phyloP scores from a whole-genome alignment of 2,888 invertebrate genomes.

The Deilephila porcellus region DNA sequence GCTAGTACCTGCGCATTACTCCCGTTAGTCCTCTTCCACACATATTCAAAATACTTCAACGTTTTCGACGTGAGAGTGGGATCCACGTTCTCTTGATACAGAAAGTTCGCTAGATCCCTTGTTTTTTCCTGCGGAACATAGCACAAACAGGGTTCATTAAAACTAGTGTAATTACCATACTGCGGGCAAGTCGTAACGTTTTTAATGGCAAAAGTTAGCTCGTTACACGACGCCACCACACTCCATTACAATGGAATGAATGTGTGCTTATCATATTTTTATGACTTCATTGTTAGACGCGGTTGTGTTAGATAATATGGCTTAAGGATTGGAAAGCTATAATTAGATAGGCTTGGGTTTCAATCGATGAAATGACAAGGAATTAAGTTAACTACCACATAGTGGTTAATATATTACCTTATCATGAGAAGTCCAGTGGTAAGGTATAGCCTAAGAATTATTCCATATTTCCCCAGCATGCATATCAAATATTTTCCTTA shows the following conservation, averaged over 20 bases:
- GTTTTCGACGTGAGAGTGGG: constrained; percentile 70
- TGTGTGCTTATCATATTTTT: constrained; percentile 3
- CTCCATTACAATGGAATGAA: constrained; percentile 25
- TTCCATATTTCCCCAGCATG: no score
- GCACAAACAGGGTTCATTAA: constrained; percentile 58
- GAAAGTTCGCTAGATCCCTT: constrained; percentile 73
- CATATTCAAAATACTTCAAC: constrained; percentile 80
- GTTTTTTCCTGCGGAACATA: constrained; percentile 71
- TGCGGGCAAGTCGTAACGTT: constrained; percentile 58
- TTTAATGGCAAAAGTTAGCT: constrained; percentile 67
- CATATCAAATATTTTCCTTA: no score
- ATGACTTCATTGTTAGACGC: neutral
- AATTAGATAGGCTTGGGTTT: neutral
- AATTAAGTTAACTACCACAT: no score
- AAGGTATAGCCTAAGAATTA: no score
- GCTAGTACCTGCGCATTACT: constrained; percentile 72
- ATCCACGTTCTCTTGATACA: constrained; percentile 77
- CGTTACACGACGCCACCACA: constrained; percentile 36
- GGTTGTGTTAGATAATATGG: neutral
- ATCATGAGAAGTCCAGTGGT: no score
- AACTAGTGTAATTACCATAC: constrained; percentile 65
- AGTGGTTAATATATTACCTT: no score
- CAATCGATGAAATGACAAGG: no score
- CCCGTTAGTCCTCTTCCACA: constrained; percentile 82
- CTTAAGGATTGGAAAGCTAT: neutral